Conservation (phyloP, 1,140 invertebrate genomes). For the Aphidius gifuensis region DNA sequence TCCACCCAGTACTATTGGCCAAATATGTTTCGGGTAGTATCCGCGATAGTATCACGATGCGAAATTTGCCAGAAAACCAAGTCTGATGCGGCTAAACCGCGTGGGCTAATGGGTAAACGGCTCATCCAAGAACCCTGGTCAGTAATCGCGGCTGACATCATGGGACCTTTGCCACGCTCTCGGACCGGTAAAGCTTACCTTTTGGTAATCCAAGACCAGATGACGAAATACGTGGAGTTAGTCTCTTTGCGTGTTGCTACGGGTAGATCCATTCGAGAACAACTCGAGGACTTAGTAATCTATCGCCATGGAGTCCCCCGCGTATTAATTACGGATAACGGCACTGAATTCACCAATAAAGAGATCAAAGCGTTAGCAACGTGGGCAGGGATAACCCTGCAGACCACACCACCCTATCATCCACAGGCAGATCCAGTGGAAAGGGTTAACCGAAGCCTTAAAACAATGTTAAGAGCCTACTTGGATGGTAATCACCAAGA, state of each 20-base stretch:
- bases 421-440: conserved; percentile 47
- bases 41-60: too few relatives aligned
- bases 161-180: too few relatives aligned
- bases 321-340: too few relatives aligned
- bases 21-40: too few relatives aligned
- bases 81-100: background rate
- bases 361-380: too few relatives aligned
- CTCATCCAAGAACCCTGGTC: background rate
- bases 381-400: background rate
- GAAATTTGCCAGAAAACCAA: background rate
- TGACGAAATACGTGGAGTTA: background rate
- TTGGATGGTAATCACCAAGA: conserved; percentile 36
- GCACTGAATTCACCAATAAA: too few relatives aligned
- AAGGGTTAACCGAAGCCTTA: conserved; percentile 47
- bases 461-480: conserved; percentile 40
- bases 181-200: too few relatives aligned
- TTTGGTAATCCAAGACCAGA: background rate
- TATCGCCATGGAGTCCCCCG: too few relatives aligned
- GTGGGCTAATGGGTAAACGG: background rate
- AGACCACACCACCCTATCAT: conserved; percentile 38
- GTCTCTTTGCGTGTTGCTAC: background rate
- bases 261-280: background rate
- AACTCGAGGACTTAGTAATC: background rate
- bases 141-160: too few relatives aligned
- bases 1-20: too few relatives aligned